These are phyloP conservation scores for Adoxophyes honmai DNA, from an alignment of 1,140 invertebrate species.

Conservation along the genomic window DNA sequence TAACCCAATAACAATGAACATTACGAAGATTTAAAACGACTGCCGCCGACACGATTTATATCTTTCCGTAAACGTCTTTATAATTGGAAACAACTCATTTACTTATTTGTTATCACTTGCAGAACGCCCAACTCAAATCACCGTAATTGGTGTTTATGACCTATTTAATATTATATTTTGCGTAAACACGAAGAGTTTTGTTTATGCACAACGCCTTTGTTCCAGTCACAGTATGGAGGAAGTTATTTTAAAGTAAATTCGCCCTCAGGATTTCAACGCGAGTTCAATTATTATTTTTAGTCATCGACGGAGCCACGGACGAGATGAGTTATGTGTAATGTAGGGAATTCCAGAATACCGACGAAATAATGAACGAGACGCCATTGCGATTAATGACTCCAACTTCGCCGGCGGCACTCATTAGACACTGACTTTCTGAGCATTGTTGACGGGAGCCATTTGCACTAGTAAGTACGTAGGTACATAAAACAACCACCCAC, in stretches of 20 bases:
- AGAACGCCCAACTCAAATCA: not conserved
- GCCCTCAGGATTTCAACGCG: conserved; percentile 27
- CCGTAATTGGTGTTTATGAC: conserved; percentile 10
- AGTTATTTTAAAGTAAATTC: conserved; percentile 34
- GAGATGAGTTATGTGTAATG: conserved; percentile 1
- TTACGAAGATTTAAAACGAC: conserved; percentile 3
- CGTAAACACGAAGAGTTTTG: conserved; percentile 3
- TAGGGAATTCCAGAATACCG: not conserved
- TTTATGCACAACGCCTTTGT: conserved; percentile 38
- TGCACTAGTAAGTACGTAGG: too few species aligned
- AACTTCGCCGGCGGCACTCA: too few species aligned
- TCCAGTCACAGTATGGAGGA: conserved; percentile 26
- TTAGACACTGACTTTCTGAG: too few species aligned
- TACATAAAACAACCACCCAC: too few species aligned
- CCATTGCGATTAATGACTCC: too few species aligned
- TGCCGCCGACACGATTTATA: not conserved
- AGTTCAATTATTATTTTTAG: conserved; percentile 23
- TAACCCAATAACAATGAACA: not conserved
- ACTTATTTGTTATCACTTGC: not conserved
- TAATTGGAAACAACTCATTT: not conserved
- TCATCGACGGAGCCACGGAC: conserved; percentile 28
- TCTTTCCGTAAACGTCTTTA: not conserved
- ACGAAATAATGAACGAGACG: too few species aligned
- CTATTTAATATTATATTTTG: conserved; percentile 20
- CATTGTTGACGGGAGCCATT: too few species aligned